Evolutionary conservation across 2,113 vertebrate species (phyloP), one percentile per base, ranked within the genome.

Genomic region (Cryptotis parvus): DNA sequence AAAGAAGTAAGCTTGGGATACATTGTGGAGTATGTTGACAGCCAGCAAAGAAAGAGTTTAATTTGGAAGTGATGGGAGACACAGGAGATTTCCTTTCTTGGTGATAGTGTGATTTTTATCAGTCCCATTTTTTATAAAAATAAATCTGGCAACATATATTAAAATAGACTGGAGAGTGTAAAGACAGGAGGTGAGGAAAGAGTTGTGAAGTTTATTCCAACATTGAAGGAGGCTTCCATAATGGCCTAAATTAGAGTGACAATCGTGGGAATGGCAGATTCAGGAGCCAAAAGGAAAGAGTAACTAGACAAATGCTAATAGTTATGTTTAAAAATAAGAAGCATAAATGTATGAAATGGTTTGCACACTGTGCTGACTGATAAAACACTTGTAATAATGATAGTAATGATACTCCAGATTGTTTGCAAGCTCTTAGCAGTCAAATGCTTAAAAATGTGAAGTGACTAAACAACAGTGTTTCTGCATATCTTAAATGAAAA

Each of bases 261-360:
- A 77, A 24, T 76, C 65, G 5, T 24, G 24, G 27, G 68, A 90
- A 89, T 31, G 24, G 45, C 41, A 91, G 89, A 45, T 90, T 78
- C 76, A 33, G 55, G 55, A 93, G 79, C 70, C 74, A 82, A 73
- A 72, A 11, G 79, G 66, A 31, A 94, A 61, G 33, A 43, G 75
- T 79, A 90, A 95, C 91, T 91, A 92, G 70, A 94, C 35, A 88
- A 90, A 94, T 43, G 27, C 91, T 79, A 92, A 83, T 27, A 20
- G 72, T 37, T 22, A 41, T 45, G 52, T 88, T 82, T 88, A 41
- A 87, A 78, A 84, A 90, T 14, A 52, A 94, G 89, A 91, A 55
- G 43, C 33, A 68, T 58, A 72, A 86, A 84, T 83, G 68, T 45
- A 82, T 55, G 31, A 92, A 94, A 90, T 79, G n/a, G 15, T 55